Evolutionary conservation across 2,797 vertebrate species (phyloP).

Genomic region (Mormyrus hasselquistii): DNA sequence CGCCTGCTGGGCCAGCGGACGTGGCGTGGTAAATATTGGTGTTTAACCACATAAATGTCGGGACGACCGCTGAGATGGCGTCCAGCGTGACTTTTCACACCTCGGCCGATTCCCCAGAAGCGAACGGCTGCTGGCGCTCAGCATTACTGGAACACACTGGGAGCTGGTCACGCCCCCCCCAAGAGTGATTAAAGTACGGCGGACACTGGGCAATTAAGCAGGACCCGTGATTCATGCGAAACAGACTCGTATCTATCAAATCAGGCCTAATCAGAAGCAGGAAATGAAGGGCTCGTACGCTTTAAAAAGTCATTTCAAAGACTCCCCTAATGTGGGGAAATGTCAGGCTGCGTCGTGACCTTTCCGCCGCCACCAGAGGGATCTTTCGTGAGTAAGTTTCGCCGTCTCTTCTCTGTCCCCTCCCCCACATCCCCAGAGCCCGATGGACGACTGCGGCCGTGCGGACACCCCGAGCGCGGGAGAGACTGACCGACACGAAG

Average conservation of each 20-base stretch:
- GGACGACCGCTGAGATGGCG: background rate
- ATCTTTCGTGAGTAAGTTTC: background rate
- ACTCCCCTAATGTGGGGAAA: background rate
- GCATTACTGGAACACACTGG: background rate
- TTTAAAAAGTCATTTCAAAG: conserved; percentile 11
- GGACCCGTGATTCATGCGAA: conserved; percentile 4
- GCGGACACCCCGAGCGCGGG: background rate
- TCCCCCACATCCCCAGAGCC: background rate
- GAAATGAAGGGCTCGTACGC: background rate
- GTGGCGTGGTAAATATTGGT: conserved; percentile 28
- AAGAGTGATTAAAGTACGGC: background rate
- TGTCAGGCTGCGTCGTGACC: background rate
- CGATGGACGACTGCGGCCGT: background rate
- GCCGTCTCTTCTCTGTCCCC: background rate
- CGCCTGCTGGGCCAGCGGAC: conserved; percentile 12
- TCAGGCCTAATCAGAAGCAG: background rate
- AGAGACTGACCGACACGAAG: background rate
- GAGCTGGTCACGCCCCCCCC: background rate
- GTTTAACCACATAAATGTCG: conserved; percentile 24
- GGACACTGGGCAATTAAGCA: background rate
- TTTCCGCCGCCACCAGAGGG: background rate
- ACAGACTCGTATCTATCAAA: background rate
- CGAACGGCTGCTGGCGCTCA: background rate
- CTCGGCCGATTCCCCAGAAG: background rate
- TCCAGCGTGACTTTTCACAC: background rate